Conservation (phyloP, 2,113 vertebrate genomes). For the Fregetta grallaria region DNA sequence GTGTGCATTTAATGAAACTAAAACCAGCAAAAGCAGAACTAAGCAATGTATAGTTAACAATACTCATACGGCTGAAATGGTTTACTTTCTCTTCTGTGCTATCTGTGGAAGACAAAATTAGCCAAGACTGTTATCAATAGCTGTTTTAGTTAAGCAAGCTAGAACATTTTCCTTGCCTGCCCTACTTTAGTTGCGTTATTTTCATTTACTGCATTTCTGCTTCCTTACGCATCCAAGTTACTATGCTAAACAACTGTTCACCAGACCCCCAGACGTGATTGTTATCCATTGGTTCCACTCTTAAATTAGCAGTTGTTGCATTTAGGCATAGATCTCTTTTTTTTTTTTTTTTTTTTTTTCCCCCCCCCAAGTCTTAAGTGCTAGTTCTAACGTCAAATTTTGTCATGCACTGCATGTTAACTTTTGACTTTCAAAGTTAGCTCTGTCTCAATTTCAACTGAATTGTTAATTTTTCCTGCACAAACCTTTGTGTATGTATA, state of each 20-base stretch:
- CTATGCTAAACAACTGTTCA: not conserved
- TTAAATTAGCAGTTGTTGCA: not conserved
- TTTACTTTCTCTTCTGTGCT: not conserved
- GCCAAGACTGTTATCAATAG: not conserved
- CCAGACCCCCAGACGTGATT: not conserved
- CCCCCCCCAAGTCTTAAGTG: not conserved
- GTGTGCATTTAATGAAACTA: not conserved
- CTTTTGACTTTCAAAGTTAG: not conserved
- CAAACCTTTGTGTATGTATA: not conserved
- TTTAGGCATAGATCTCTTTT: not conserved
- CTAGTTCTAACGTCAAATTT: not conserved
- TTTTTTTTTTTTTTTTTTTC: too few species aligned
- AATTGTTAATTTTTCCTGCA: not conserved
- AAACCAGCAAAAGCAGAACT: not conserved
- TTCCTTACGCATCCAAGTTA: not conserved
- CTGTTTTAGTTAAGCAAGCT: not conserved
- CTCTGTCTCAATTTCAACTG: not conserved
- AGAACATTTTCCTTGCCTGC: not conserved
- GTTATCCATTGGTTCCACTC: not conserved
- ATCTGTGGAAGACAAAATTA: not conserved
- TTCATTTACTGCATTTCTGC: not conserved
- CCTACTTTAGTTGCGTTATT: not conserved
- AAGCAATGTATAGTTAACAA: not conserved
- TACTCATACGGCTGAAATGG: not conserved
- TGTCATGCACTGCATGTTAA: not conserved